phyloP scores from a whole-genome alignment of 2,888 invertebrate genomes.

The Chrysolina americana region DNA sequence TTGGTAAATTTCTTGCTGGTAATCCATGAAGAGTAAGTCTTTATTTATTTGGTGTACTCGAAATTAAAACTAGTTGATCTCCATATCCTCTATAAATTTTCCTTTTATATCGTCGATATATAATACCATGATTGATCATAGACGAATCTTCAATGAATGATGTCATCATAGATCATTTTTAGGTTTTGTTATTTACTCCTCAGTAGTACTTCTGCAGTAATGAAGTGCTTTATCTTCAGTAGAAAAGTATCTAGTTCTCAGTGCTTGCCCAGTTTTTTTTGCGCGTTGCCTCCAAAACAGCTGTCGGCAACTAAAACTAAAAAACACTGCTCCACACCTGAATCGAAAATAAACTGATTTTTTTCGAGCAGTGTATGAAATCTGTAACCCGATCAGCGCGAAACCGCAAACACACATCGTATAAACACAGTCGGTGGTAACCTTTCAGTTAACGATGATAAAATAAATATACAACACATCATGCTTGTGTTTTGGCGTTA shows the following conservation, averaged over 20 bases:
- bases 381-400: constrained; percentile 31
- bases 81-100: no score
- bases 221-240: not conserved
- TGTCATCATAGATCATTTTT: no score
- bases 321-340: constrained; percentile 7
- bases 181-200: no score
- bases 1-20: no score
- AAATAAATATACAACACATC: constrained; percentile 35
- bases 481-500: constrained; percentile 20
- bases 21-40: no score
- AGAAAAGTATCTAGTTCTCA: not conserved
- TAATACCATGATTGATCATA: no score
- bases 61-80: no score
- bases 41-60: no score
- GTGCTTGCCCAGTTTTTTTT: not conserved
- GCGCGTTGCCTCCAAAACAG: not conserved
- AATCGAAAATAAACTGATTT: constrained; percentile 11
- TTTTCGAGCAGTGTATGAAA: constrained; percentile 32
- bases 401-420: constrained; percentile 28
- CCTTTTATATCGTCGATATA: no score
- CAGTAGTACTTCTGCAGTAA: not conserved
- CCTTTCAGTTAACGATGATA: constrained; percentile 38
- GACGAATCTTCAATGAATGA: no score
- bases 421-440: constrained; percentile 30
- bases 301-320: not conserved